Evolutionary conservation across 1,140 invertebrate genomes (phyloP), one percentile per base, ranked within the genome.

Genomic region (Chironomus striatipennis): DNA sequence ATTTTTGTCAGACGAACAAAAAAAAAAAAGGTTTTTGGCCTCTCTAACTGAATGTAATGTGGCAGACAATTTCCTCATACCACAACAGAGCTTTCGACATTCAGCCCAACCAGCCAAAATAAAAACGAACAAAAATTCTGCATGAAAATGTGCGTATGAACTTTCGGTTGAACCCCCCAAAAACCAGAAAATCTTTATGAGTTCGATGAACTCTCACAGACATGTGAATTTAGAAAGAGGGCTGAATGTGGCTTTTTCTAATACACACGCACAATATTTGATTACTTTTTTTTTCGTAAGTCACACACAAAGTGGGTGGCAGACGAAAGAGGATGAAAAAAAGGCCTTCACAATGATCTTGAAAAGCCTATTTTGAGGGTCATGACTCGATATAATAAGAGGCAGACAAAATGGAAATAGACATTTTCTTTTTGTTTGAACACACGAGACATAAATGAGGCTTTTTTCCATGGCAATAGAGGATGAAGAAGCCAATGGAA

Each of bases 101-200:
- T 57, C 47, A n/a, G 47, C 9, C 47, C 47, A 57, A 57, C 47
- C 47, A 7, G 12, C 47, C 24, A 5, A 57, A 57, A 15, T 0
- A 57, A 57, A 12, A n/a, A 15, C 9, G 9, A 57, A 15, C 3
- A 12, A 57, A 57, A 57, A 57, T 57, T 57, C 12, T 57, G 47
- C n/a, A 57, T 10, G 47, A 57, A 57, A 57, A 57, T 57, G 47
- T 57, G 47, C 47, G 47, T 57, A 57, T 57, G n/a, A 57, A 57
- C 9, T 57, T 57, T 57, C 15, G 1, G 43, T 47, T 57, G 12
- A n/a, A n/a, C 12, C n/a, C n/a, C 5, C 24, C 2, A 34, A 34
- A 34, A 34, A 34, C 5, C 1, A 34, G 5, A 5, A 34, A 34
- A 2, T 34, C 5, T 34, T 34, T 34, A 5, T n/a, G n/a, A n/a